phyloP scores from a whole-genome alignment of 1,140 invertebrate genomes.

The Sesamia nonagrioides region DNA sequence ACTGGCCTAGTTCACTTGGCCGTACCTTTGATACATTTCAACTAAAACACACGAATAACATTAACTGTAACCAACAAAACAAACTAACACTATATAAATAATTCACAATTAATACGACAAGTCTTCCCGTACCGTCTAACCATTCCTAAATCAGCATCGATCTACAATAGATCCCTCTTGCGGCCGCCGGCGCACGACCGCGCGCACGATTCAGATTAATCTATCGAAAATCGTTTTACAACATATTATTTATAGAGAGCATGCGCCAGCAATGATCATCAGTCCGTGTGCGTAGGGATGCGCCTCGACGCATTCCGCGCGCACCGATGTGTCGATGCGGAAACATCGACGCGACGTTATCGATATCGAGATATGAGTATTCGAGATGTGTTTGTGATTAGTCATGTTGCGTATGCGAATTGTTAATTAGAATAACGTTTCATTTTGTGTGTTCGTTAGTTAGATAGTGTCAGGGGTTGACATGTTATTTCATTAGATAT shows the following conservation, averaged over 20 bases:
- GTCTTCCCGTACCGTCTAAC: conserved; percentile 62
- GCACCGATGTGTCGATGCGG: conserved; percentile 68
- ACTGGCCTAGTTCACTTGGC: no score
- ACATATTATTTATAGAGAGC: conserved; percentile 88
- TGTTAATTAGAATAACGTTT: conserved; percentile 45
- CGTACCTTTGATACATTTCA: no score
- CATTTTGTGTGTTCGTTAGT: conserved; percentile 26
- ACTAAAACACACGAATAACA: not conserved
- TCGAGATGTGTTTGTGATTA: conserved; percentile 43
- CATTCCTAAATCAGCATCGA: conserved; percentile 70
- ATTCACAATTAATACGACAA: conserved; percentile 46
- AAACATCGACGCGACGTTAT: conserved; percentile 64
- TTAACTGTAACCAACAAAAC: not conserved
- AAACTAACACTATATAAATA: conserved; percentile 24
- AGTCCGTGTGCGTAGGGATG: conserved; percentile 84
- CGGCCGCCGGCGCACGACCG: conserved; percentile 82
- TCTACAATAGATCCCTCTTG: conserved; percentile 85
- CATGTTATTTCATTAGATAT: conserved; percentile 12
- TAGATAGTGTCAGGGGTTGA: not conserved
- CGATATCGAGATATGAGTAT: conserved; percentile 54
- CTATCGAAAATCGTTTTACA: conserved; percentile 88
- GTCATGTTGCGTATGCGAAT: conserved; percentile 52
- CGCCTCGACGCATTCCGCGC: conserved; percentile 67
- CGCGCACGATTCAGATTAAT: conserved; percentile 87
- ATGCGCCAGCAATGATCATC: conserved; percentile 86